Conservation (phyloP, 2,797 vertebrate genomes). For the Rhynchonycteris naso region DNA sequence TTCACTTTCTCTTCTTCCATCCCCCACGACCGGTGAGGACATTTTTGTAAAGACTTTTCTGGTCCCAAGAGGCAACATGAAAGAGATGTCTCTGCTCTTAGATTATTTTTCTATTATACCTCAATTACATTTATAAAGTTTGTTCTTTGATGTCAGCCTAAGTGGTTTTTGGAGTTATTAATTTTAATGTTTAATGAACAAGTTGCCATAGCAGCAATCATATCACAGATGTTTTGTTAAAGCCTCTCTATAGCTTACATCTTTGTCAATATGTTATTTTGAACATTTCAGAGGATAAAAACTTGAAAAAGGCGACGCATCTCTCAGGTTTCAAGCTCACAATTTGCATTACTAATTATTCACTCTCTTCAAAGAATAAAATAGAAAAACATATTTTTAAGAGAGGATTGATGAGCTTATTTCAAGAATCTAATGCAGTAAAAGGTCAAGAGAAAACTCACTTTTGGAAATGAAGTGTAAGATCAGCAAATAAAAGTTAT, state of each 20-base stretch:
- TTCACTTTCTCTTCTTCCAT: background rate
- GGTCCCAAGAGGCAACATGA: background rate
- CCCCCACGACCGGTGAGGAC: background rate
- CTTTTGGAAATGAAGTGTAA: slow-evolving; percentile 26
- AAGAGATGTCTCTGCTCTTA: background rate
- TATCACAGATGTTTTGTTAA: slow-evolving; percentile 77
- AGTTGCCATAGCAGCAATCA: slow-evolving; percentile 70
- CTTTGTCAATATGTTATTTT: slow-evolving; percentile 80
- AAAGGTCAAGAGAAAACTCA: slow-evolving; percentile 53
- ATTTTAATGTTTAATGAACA: slow-evolving; percentile 81
- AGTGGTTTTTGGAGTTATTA: slow-evolving; percentile 73
- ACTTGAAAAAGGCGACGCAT: slow-evolving; percentile 37
- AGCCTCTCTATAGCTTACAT: slow-evolving; percentile 62
- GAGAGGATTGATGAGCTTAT: slow-evolving; percentile 47
- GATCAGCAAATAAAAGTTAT: slow-evolving; percentile 33
- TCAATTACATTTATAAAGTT: slow-evolving; percentile 72
- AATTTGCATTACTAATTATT: slow-evolving; percentile 70
- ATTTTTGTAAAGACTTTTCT: background rate
- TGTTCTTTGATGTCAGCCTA: slow-evolving; percentile 62
- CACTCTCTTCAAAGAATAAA: slow-evolving; percentile 29
- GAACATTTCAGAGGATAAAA: slow-evolving; percentile 74
- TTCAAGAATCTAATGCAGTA: background rate
- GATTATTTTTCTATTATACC: slow-evolving; percentile 59
- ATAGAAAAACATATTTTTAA: slow-evolving; percentile 5
- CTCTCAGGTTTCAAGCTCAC: slow-evolving; percentile 52